These are phyloP conservation scores for Potamilus streckersoni DNA, from an alignment of 1,140 invertebrate genomes.

Conservation along the genomic window DNA sequence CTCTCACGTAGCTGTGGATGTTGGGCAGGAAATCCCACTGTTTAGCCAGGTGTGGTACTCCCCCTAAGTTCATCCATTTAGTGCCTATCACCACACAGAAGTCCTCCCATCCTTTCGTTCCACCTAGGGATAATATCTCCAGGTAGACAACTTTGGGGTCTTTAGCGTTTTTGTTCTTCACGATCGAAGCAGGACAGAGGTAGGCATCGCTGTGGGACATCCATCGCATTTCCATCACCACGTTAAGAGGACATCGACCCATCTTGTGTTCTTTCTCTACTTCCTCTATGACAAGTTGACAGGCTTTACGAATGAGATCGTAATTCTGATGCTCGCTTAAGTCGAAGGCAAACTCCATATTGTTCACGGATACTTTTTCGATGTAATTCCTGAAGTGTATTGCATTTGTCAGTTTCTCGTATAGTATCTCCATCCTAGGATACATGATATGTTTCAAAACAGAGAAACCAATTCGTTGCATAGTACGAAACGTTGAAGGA, in stretches of 20 bases:
- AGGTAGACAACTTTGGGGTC: slow-evolving; percentile 20
- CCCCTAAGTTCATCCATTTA: slow-evolving; percentile 22
- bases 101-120: slow-evolving; percentile 11
- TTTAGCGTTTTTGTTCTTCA: not conserved
- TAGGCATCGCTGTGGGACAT: slow-evolving; percentile 11
- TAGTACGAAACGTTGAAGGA: not conserved
- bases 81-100: slow-evolving; percentile 12
- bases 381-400: slow-evolving; percentile 22
- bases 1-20: not conserved
- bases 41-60: slow-evolving; percentile 25
- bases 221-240: slow-evolving; percentile 7
- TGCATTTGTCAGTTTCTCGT: slow-evolving; percentile 18
- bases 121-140: slow-evolving; percentile 4
- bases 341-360: slow-evolving; percentile 25
- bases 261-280: not conserved
- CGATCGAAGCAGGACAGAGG: slow-evolving; percentile 14
- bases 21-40: slow-evolving; percentile 17
- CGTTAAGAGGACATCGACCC: slow-evolving; percentile 6
- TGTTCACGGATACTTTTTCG: slow-evolving; percentile 3
- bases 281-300: slow-evolving; percentile 2
- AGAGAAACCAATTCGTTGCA: not conserved
- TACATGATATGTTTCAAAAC: slow-evolving; percentile 16
- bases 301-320: not conserved
- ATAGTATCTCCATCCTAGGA: not conserved
- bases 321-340: not conserved